Base-by-base conservation (phyloP, 1,140 invertebrate species). In the Forficula auricularia region DNA sequence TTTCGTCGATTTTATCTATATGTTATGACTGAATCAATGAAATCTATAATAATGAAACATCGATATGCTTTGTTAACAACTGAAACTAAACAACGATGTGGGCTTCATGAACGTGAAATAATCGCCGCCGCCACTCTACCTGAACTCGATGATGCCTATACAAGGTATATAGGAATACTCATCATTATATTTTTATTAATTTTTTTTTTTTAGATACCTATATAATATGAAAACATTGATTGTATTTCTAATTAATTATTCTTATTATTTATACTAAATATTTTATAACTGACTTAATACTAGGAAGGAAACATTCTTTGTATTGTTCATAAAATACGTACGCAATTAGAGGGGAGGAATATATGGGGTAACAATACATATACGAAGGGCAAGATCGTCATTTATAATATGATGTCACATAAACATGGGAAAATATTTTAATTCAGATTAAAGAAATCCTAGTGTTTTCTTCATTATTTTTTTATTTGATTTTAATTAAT, bases 11-110 rank as follows among this genome's bases (percentile, higher is more conserved):
- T 85, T 50, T 94, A 94, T 57, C 63, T 90, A n/a, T 89, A 86
- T 55, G 74, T 85, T 30, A 89, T 94, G 80, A 89, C 87, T 1
- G 83, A 88, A 57, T 88, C 87, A 55, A 77, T 90, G 52, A 84
- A 86, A 44, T 76, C 75, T 50, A 76, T 91, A 31, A 80, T 94
- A 44, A 66, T 83, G 1, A 67, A 73, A 22, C 82, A 91, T 60
- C 77, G 55, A 15, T 47, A 71, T 51, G 63, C 68, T 41, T 65
- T 89, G 22, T 79, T 80, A 48, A 79, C 85, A 57, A 70, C 77
- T 14, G 77, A 79, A 48, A 84, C 92, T 19, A 76, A 27, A 10
- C 22, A 27, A 27, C 22, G 55, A 15, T 47, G 71, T 51, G 63
- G 68, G 41, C 65, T 89, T 19, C 79, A 80, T 48, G 79, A 85